These are phyloP conservation scores for Xerus inauris DNA, from an alignment of 2,113 vertebrate species.

Conservation along the genomic window DNA sequence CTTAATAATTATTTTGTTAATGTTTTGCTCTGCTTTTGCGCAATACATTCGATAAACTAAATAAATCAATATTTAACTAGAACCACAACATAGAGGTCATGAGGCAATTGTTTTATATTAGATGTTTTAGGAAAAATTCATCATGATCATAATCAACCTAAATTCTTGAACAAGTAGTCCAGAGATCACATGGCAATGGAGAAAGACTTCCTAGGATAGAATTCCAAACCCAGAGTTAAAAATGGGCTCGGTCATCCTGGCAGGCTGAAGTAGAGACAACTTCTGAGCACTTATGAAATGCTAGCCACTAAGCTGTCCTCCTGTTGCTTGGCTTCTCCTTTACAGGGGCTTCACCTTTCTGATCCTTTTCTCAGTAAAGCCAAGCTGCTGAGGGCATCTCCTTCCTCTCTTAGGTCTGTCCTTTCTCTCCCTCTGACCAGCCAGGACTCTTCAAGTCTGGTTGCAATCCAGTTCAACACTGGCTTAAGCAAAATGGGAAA, in stretches of 20 bases:
- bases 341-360: not conserved
- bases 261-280: not conserved
- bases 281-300: not conserved
- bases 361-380: not conserved
- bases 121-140: conserved; percentile 32
- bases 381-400: not conserved
- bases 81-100: not conserved
- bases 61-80: conserved; percentile 8
- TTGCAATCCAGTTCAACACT: not conserved
- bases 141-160: not conserved
- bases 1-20: conserved; percentile 17
- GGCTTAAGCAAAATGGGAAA: not conserved
- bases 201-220: not conserved
- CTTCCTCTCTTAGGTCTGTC: not conserved
- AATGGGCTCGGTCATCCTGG: not conserved
- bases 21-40: not conserved
- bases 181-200: not conserved
- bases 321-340: not conserved
- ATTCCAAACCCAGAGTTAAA: conserved; percentile 34
- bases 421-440: not conserved
- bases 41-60: not conserved
- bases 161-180: not conserved
- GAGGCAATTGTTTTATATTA: not conserved
- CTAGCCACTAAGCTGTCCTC: not conserved
- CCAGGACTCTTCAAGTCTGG: not conserved